Base-by-base conservation (phyloP, 2,888 invertebrate species). In the Harpagoxenus sublaevis region DNA sequence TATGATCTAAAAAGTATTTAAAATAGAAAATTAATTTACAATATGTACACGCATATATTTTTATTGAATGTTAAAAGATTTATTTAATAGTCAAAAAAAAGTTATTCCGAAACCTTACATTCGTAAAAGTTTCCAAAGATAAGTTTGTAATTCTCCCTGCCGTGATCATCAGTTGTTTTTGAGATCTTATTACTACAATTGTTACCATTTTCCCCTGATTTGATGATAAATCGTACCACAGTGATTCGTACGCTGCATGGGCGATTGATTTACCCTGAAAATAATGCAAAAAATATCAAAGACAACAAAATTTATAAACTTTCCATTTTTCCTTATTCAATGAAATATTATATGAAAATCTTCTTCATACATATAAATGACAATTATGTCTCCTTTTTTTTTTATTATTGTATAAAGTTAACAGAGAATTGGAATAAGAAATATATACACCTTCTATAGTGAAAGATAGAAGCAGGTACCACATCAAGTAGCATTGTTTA, bases 81-180 rank as follows among this genome's bases (percentile, higher is more conserved):
- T 42, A 23, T 3, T 23, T 28, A 15, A 15, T 0, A 8, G 1
- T 42, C 28, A 39, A 15, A 65, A 65, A 39, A 39, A 66, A 6
- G 6, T 12, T 23, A 23, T 65, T 23, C 3, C 1, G 9, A 65
- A 63, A 23, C 1, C 8, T 66, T 66, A 66, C 45, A 42, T n/a
- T 39, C 6, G 23, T 84, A 18, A 90, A 86, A 15, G 65, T 35
- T 45, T 85, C 83, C 3, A 89, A 74, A 4, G 88, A 89, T 18
- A 89, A 51, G 55, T 86, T 45, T 68, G 51, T 83, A n/a, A 88
- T 86, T 68, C 88, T 89, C 18, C 87, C 88, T 62, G 75, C 66
- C 6, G 84, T 87, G 9, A 89, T 45, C 0, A 53, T 51, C 0
- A 89, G 51, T 60, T 66, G 66, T 42, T 81, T 87, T 55, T 83